phyloP scores from a whole-genome alignment of 1,140 invertebrate genomes.

The Drosophila kepulauana region DNA sequence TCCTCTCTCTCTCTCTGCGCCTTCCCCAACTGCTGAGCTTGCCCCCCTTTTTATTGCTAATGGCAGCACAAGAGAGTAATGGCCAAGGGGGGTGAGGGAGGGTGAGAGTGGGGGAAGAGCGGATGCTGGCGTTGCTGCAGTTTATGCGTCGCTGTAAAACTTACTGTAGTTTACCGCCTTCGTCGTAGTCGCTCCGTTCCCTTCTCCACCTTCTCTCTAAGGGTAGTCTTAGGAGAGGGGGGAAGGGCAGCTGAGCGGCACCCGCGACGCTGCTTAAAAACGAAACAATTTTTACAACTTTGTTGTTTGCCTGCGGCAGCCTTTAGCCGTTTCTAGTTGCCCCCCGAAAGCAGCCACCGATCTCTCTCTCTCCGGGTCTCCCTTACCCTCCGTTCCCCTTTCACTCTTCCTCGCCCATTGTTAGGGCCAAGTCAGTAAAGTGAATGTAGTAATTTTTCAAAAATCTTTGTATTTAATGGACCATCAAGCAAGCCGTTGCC shows the following conservation, averaged over 20 bases:
- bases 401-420: background rate
- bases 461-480: conserved; percentile 85
- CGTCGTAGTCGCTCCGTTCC: background rate
- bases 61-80: conserved; percentile 50
- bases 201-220: background rate
- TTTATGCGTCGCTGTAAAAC: conserved; percentile 80
- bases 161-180: conserved; percentile 75
- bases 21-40: conserved; percentile 4
- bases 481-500: conserved; percentile 72
- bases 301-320: conserved; percentile 79
- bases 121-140: conserved; percentile 56
- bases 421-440: conserved; percentile 49
- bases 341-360: background rate
- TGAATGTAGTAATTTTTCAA: conserved; percentile 81
- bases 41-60: conserved; percentile 76
- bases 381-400: background rate
- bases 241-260: background rate
- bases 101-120: background rate
- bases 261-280: conserved; percentile 61
- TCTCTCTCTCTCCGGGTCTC: background rate
- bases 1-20: no score
- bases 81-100: background rate
- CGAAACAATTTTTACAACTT: conserved; percentile 85
- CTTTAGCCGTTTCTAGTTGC: conserved; percentile 71
- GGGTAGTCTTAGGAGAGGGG: background rate